A percentile compares a stretch with the other conserved stretches of the same genome.
Conservation (phyloP, 2,888 invertebrate genomes). For the Drosophila birchii region DNA sequence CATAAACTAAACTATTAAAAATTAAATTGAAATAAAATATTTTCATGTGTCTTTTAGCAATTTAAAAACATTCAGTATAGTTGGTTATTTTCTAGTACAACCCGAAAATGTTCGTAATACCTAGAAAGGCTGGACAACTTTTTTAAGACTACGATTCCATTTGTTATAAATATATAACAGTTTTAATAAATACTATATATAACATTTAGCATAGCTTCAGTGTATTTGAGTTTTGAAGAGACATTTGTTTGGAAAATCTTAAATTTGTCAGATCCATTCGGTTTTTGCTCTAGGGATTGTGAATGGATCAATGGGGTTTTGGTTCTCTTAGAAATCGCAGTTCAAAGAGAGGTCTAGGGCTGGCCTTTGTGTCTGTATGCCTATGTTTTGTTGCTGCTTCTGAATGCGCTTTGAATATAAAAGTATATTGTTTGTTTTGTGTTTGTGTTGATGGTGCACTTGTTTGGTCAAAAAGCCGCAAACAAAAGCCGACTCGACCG, state of each 20-base stretch:
- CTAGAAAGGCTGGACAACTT: no score
- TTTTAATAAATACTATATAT: neutral
- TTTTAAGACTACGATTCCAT: neutral
- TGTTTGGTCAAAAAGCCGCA: conserved; percentile 73
- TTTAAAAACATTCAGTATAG: no score
- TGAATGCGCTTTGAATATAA: conserved; percentile 58
- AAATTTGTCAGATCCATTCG: conserved; percentile 10
- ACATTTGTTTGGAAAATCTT: neutral
- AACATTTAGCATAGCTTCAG: neutral
- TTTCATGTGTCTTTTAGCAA: no score
- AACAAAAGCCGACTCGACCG: conserved; percentile 62
- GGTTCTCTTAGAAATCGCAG: conserved; percentile 54
- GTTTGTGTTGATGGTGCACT: conserved; percentile 63
- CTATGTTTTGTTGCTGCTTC: conserved; percentile 46
- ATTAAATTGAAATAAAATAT: no score
- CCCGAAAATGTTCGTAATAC: neutral
- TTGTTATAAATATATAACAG: neutral
- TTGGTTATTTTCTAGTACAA: neutral
- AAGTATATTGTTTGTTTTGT: conserved; percentile 45
- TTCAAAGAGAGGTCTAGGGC: conserved; percentile 62
- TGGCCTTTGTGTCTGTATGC: conserved; percentile 56
- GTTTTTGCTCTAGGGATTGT: conserved; percentile 10
- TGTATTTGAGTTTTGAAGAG: neutral
- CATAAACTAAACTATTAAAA: no score
- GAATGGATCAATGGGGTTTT: conserved; percentile 21